A percentile compares a stretch with the other conserved stretches of the same genome.
Conservation (phyloP, 2,113 vertebrate species). For the Zapus hudsonius region DNA sequence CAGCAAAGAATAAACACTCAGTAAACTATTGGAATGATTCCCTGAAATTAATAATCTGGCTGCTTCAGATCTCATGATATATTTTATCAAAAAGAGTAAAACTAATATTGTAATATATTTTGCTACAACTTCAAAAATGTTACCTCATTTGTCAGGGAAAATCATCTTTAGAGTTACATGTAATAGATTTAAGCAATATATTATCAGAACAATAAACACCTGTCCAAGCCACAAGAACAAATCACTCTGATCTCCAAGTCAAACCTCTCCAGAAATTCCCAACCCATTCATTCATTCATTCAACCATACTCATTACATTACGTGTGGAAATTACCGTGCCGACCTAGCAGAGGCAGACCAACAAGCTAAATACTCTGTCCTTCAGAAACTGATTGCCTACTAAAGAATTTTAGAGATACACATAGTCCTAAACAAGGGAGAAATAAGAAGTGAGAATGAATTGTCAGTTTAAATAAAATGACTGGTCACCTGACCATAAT, state of each 20-base stretch:
- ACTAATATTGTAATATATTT: background rate
- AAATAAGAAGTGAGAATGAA: conserved; percentile 43
- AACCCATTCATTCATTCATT: background rate
- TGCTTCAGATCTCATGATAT: conserved; percentile 16
- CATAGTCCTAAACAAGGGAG: background rate
- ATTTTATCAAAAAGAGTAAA: conserved; percentile 47
- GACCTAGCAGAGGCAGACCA: conserved; percentile 11
- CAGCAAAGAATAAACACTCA: conserved; percentile 55
- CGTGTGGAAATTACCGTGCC: background rate
- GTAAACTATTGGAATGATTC: conserved; percentile 9
- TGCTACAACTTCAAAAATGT: conserved; percentile 17
- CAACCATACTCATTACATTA: background rate
- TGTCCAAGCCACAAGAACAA: conserved; percentile 13
- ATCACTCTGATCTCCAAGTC: conserved; percentile 22
- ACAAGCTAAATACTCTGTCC: background rate
- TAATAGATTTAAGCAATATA: conserved; percentile 29
- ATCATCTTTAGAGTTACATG: background rate
- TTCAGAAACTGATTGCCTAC: conserved; percentile 7
- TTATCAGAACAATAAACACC: background rate
- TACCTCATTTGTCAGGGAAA: conserved; percentile 40
- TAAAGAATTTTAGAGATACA: background rate
- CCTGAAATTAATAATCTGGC: conserved; percentile 12
- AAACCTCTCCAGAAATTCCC: conserved; percentile 39
- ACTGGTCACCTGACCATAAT: too few relatives aligned
- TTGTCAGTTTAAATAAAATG: background rate